Evolutionary conservation across 2,113 vertebrate genomes (phyloP).

Genomic region (Balaenoptera acutorostrata): DNA sequence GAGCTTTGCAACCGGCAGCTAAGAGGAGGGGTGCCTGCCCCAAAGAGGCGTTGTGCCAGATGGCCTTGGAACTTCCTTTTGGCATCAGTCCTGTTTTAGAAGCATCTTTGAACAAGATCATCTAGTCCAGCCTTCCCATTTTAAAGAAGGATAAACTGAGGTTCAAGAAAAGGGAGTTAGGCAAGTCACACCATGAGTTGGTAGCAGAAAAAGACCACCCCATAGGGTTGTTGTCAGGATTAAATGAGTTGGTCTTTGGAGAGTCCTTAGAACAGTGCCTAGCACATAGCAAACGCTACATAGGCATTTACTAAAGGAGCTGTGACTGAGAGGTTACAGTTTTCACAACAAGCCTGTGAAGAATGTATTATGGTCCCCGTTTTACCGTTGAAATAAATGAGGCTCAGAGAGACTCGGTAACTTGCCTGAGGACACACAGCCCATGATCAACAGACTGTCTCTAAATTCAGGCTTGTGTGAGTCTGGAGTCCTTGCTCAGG

Average conservation of each 20-base stretch:
- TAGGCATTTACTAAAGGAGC: neutral
- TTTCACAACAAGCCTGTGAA: neutral
- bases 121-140: neutral
- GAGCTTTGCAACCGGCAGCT: neutral
- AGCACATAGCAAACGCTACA: neutral
- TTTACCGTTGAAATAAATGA: neutral
- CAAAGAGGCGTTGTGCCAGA: neutral
- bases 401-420: neutral
- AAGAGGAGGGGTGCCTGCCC: neutral
- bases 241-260: neutral
- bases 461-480: neutral
- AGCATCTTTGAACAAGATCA: neutral
- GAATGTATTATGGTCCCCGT: neutral
- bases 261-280: neutral
- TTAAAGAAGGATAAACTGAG: slow-evolving; percentile 1
- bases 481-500: neutral
- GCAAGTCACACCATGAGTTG: neutral
- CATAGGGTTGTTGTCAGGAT: neutral
- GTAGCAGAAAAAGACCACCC: neutral
- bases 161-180: neutral
- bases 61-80: neutral
- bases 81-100: neutral
- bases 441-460: neutral
- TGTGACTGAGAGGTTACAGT: neutral
- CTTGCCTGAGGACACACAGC: neutral